A percentile compares a stretch with the other conserved stretches of the same genome.
Conservation (phyloP, 2,888 invertebrate species). For the Perdita meconis region DNA sequence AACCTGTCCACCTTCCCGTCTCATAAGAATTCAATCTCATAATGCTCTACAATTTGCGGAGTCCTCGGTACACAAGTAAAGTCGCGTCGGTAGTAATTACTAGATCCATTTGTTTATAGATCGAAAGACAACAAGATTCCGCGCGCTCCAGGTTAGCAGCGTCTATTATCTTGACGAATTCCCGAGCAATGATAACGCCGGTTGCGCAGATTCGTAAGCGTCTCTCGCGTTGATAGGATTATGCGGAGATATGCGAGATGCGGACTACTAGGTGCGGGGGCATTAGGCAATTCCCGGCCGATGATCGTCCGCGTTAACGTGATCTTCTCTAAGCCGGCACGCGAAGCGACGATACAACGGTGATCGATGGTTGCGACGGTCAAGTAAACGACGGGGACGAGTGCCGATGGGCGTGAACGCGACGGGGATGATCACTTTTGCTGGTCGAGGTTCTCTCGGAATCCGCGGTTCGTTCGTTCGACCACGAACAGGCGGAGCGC, state of each 20-base stretch:
- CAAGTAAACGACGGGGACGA: not conserved
- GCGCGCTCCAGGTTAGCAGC: not conserved
- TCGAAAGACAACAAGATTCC: conserved; percentile 2
- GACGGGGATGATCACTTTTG: not conserved
- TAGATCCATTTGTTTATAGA: conserved; percentile 5
- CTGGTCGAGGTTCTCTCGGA: not conserved
- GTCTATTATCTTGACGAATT: conserved; percentile 25
- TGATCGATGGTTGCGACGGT: conserved; percentile 36
- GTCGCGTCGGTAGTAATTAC: not conserved
- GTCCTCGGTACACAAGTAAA: too few relatives aligned
- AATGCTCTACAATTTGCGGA: too few relatives aligned
- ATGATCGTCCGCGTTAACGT: conserved; percentile 68
- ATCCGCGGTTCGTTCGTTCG: conserved; percentile 1
- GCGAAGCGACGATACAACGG: conserved; percentile 55
- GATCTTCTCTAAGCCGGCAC: conserved; percentile 59
- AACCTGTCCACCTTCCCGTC: too few relatives aligned
- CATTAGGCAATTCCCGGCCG: conserved; percentile 58
- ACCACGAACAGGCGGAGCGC: not conserved
- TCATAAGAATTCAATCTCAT: too few relatives aligned
- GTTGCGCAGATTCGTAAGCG: conserved; percentile 53
- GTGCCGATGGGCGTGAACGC: not conserved
- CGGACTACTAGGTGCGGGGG: conserved; percentile 31
- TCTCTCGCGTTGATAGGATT: conserved; percentile 68
- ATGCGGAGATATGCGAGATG: conserved; percentile 34
- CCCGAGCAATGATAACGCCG: conserved; percentile 42